phyloP scores from a whole-genome alignment of 2,113 vertebrate species.

The Hippoglossus stenolepis region DNA sequence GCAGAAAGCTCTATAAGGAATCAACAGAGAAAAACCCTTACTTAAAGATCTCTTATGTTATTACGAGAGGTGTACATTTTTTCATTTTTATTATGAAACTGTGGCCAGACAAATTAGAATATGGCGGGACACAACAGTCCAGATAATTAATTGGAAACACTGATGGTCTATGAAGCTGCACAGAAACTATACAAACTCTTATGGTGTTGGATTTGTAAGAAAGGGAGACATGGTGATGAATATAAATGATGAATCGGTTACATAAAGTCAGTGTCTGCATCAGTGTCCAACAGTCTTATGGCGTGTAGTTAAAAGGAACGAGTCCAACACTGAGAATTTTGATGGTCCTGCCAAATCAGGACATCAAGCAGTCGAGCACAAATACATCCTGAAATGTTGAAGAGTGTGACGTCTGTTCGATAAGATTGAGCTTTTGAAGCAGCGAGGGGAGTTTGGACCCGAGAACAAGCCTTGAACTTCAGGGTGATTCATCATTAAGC shows the following conservation, averaged over 20 bases:
- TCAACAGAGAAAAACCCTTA: too few species aligned
- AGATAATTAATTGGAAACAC: too few species aligned
- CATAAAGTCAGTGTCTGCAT: too few species aligned
- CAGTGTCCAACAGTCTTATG: too few species aligned
- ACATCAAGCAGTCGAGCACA: background rate
- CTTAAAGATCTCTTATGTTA: too few species aligned
- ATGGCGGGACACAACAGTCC: too few species aligned
- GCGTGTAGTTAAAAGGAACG: too few species aligned
- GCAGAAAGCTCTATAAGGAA: too few species aligned
- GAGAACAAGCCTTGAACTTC: background rate
- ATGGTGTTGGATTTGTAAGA: background rate
- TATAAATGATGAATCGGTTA: background rate
- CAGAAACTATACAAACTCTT: background rate
- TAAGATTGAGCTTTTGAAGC: conserved; percentile 2
- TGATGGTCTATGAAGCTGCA: background rate
- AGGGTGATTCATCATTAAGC: conserved; percentile 27
- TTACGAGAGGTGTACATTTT: too few species aligned
- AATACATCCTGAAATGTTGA: conserved; percentile 8
- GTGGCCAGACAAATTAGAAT: too few species aligned
- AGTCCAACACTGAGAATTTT: too few species aligned
- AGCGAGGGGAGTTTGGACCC: background rate
- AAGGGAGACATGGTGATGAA: background rate
- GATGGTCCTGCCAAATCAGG: background rate
- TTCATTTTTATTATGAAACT: too few species aligned
- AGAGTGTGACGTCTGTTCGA: background rate